Percentiles rank a stretch among this genome's conserved stretches.
Conservation (phyloP, 2,888 invertebrate genomes). For the Tinea trinotella region DNA sequence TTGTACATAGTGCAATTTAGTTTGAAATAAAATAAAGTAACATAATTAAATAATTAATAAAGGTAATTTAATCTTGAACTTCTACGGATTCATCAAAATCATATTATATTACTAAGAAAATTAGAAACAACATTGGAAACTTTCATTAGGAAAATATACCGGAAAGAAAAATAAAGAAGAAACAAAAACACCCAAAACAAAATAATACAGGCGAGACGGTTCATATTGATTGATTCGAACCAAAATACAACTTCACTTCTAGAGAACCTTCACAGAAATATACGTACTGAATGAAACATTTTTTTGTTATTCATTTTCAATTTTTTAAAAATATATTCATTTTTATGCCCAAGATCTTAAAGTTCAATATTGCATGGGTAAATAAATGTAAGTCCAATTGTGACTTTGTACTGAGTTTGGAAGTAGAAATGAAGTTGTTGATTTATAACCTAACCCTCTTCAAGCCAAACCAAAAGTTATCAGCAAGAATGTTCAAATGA, state of each 20-base stretch:
- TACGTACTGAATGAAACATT: neutral
- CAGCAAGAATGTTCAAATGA: constrained; percentile 26
- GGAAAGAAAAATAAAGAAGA: neutral
- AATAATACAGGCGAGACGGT: constrained; percentile 11
- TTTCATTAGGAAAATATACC: too few relatives aligned
- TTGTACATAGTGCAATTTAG: too few relatives aligned
- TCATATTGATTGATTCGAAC: constrained; percentile 26
- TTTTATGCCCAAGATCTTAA: neutral
- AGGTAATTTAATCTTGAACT: too few relatives aligned
- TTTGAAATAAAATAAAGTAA: too few relatives aligned
- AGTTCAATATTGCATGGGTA: neutral
- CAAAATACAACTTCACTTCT: constrained; percentile 23
- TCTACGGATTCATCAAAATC: too few relatives aligned
- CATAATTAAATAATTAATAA: too few relatives aligned
- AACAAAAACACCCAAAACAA: constrained; percentile 1
- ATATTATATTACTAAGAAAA: too few relatives aligned
- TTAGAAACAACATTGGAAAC: too few relatives aligned
- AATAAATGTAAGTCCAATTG: neutral
- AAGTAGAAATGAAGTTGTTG: constrained; percentile 34
- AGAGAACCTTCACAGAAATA: neutral
- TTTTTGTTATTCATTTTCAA: neutral
- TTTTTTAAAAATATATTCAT: too few relatives aligned
- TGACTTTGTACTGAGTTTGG: neutral
- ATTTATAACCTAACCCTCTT: constrained; percentile 35
- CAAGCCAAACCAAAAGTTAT: constrained; percentile 31